phyloP scores from a whole-genome alignment of 2,113 vertebrate species.

The Chaetops frenatus region DNA sequence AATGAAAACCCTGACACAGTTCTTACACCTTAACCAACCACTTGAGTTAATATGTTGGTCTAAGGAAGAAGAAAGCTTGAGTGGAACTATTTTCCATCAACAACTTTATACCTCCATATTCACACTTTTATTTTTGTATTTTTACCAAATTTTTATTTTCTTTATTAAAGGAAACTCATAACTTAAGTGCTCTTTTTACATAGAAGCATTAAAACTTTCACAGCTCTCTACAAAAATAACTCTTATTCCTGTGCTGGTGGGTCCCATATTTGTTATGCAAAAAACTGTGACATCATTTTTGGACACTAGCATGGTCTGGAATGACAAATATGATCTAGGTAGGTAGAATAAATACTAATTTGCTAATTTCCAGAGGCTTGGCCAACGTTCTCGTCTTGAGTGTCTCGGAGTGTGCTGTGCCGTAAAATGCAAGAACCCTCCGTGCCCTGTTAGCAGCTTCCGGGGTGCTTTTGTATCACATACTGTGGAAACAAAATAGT shows the following conservation, averaged over 20 bases:
- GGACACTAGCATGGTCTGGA: background rate
- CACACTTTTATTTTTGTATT: background rate
- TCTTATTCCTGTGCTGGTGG: background rate
- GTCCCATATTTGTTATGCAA: conserved; percentile 24
- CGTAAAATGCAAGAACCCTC: background rate
- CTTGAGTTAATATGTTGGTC: background rate
- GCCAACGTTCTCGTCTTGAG: background rate
- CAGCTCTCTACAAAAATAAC: background rate
- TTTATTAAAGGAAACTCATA: background rate
- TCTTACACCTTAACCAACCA: background rate
- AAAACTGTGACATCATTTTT: background rate
- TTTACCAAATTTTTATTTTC: background rate
- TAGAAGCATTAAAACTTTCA: background rate
- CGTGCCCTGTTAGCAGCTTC: background rate
- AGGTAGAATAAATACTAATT: background rate
- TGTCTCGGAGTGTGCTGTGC: accelerated
- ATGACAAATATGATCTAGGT: background rate
- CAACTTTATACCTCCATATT: background rate
- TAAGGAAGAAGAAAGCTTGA: background rate
- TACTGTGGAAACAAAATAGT: background rate
- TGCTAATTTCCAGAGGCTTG: background rate
- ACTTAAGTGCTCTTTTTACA: background rate
- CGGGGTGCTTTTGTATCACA: background rate
- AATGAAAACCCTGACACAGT: conserved; percentile 52
- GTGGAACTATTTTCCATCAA: background rate